These are phyloP conservation scores for Anser cygnoides DNA, from an alignment of 2,113 vertebrate genomes.

Conservation along the genomic window DNA sequence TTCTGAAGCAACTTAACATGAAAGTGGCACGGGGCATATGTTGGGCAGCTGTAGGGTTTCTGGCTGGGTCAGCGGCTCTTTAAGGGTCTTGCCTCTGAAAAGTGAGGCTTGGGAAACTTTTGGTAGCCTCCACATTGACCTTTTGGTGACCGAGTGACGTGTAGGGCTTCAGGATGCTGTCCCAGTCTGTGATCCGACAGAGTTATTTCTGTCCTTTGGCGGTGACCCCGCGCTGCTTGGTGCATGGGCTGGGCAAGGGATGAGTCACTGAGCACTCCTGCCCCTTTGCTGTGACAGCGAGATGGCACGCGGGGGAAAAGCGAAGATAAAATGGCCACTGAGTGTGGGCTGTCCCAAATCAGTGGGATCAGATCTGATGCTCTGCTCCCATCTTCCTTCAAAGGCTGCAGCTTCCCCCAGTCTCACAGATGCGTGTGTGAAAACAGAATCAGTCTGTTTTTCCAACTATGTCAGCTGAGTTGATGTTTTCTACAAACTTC, in stretches of 20 bases:
- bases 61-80: neutral
- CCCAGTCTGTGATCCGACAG: neutral
- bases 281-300: neutral
- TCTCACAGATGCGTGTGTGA: rapidly evolving
- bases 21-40: neutral
- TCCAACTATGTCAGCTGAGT: neutral
- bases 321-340: neutral
- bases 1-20: neutral
- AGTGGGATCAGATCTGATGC: neutral
- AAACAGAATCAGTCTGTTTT: neutral
- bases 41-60: neutral
- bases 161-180: neutral
- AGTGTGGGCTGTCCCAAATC: neutral
- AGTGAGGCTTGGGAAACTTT: neutral
- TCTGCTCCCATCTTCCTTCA: neutral
- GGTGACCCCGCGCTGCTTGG: rapidly evolving
- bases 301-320: rapidly evolving
- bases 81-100: neutral
- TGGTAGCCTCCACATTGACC: rapidly evolving
- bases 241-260: rapidly evolving
- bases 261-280: rapidly evolving
- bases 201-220: neutral
- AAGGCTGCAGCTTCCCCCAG: neutral
- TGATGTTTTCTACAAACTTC: neutral
- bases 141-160: neutral